phyloP scores from a whole-genome alignment of 2,113 vertebrate species.

The Cephalopholis sonnerati region DNA sequence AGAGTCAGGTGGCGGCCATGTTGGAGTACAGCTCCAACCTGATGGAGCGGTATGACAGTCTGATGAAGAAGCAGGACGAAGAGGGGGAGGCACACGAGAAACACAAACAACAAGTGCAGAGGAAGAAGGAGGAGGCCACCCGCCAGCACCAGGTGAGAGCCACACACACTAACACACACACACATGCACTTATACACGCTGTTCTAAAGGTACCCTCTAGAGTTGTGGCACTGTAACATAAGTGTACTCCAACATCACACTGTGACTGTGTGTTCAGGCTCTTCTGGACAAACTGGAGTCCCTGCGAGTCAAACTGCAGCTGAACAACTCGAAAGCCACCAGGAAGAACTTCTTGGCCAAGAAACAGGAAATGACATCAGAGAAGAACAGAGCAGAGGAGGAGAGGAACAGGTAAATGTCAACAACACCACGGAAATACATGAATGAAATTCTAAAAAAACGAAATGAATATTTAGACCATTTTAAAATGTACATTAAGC shows the following conservation, averaged over 20 bases:
- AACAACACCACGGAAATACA: background rate
- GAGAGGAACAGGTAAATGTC: slow-evolving; percentile 64
- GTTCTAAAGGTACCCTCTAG: background rate
- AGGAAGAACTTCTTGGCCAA: slow-evolving; percentile 76
- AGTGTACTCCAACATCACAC: background rate
- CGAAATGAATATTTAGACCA: too few relatives aligned
- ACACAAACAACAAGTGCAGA: slow-evolving; percentile 52
- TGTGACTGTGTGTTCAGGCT: slow-evolving; percentile 51
- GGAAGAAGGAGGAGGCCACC: slow-evolving; percentile 60
- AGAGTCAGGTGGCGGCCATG: slow-evolving; percentile 49
- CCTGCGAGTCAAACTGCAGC: slow-evolving; percentile 76
- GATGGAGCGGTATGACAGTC: background rate
- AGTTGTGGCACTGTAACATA: background rate
- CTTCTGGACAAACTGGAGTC: slow-evolving; percentile 75
- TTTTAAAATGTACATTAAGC: too few relatives aligned
- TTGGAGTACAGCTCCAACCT: slow-evolving; percentile 30
- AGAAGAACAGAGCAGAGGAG: slow-evolving; percentile 65
- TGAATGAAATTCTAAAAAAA: background rate
- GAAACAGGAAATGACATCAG: slow-evolving; percentile 68
- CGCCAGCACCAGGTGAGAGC: slow-evolving; percentile 64
- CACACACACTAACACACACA: background rate
- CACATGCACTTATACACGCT: background rate
- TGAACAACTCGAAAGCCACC: slow-evolving; percentile 75
- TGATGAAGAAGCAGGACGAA: slow-evolving; percentile 47
- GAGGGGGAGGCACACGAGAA: slow-evolving; percentile 38